phyloP scores from a whole-genome alignment of 2,113 vertebrate genomes.

The Eonycteris spelaea region DNA sequence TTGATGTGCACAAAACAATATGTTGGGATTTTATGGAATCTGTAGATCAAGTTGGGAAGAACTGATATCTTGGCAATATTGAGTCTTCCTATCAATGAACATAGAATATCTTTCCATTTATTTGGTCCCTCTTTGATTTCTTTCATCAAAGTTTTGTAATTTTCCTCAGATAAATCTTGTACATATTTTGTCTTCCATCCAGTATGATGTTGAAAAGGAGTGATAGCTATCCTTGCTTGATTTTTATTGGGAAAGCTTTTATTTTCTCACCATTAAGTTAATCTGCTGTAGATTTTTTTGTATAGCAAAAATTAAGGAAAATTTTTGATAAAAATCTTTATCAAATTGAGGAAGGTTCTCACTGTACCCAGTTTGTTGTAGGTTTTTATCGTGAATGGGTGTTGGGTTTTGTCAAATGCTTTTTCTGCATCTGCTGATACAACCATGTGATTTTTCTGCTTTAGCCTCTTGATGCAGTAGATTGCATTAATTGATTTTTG shows the following conservation, averaged over 20 bases:
- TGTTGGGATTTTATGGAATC: neutral
- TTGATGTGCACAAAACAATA: neutral
- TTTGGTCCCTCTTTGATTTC: neutral
- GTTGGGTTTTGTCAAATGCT: neutral
- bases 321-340: neutral
- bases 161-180: neutral
- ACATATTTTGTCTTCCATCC: neutral
- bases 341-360: neutral
- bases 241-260: neutral
- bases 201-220: neutral
- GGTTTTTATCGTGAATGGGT: neutral
- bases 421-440: neutral
- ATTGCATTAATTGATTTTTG: neutral
- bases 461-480: neutral
- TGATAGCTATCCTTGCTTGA: neutral
- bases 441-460: neutral
- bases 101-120: neutral
- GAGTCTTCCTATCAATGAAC: neutral
- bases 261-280: neutral
- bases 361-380: neutral
- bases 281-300: neutral
- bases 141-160: neutral
- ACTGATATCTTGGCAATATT: neutral
- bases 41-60: neutral
- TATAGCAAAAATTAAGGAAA: too few relatives aligned